These are phyloP conservation scores for Tiphia femorata DNA, from an alignment of 2,888 invertebrate genomes.

Conservation along the genomic window DNA sequence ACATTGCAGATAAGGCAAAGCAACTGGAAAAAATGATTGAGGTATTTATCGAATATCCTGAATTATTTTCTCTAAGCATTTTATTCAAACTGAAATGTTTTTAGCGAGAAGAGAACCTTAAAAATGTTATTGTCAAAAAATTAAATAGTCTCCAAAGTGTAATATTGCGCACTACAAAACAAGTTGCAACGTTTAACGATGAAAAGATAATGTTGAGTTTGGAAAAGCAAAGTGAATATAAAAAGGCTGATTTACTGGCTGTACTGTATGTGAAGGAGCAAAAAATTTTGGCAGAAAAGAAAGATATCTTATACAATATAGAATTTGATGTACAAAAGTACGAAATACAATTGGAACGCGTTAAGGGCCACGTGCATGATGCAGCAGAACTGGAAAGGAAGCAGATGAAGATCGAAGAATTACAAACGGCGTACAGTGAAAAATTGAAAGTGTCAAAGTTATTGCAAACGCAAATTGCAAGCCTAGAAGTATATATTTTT, in stretches of 20 bases:
- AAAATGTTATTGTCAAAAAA: conserved; percentile 44
- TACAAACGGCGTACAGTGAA: conserved; percentile 68
- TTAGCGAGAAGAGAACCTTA: conserved; percentile 60
- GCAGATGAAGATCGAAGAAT: conserved; percentile 66
- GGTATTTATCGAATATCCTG: no score
- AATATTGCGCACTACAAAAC: conserved; percentile 39
- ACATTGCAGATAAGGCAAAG: conserved; percentile 73
- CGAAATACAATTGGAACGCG: conserved; percentile 53
- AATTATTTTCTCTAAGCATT: background rate
- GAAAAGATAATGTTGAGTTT: conserved; percentile 48
- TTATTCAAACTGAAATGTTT: conserved; percentile 1
- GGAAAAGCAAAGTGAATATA: conserved; percentile 48
- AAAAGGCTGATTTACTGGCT: conserved; percentile 46
- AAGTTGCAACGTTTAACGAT: conserved; percentile 48
- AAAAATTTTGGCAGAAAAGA: conserved; percentile 48
- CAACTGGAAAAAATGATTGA: conserved; percentile 75
- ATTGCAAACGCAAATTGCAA: conserved; percentile 71
- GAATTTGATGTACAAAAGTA: conserved; percentile 55
- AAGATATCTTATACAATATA: conserved; percentile 48
- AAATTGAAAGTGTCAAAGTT: conserved; percentile 67
- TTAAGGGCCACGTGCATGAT: conserved; percentile 52
- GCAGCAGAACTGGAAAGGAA: conserved; percentile 66
- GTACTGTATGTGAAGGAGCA: conserved; percentile 42
- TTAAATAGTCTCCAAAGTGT: conserved; percentile 51
- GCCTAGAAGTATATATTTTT: conserved; percentile 68